A percentile compares a stretch with the other conserved stretches of the same genome.
These are phyloP conservation scores for Euproctis similis DNA, from an alignment of 2,888 invertebrate genomes.

Conservation along the genomic window DNA sequence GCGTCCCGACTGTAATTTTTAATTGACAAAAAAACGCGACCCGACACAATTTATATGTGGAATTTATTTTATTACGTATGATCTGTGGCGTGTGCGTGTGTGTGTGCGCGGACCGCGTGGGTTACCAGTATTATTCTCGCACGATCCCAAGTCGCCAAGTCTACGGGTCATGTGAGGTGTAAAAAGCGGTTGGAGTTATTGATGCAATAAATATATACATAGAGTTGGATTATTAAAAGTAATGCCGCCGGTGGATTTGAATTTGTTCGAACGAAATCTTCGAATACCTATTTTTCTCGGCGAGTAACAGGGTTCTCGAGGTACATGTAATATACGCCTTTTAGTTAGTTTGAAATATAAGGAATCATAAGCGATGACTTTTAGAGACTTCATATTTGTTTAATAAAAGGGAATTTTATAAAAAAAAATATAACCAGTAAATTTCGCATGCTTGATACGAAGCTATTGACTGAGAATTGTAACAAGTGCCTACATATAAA, in stretches of 20 bases:
- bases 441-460: constrained; percentile 7
- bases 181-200: constrained; percentile 11
- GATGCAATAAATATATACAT: constrained; percentile 12
- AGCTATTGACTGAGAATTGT: constrained; percentile 16
- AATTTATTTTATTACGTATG: constrained; percentile 67
- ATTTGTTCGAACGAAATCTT: too few species aligned
- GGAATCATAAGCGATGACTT: too few species aligned
- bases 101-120: too few species aligned
- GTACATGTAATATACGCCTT: too few species aligned
- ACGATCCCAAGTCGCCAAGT: constrained; percentile 9
- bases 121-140: constrained; percentile 40
- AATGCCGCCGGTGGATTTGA: constrained; percentile 8
- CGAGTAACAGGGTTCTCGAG: too few species aligned
- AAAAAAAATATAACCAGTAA: too few species aligned
- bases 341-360: too few species aligned
- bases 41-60: constrained; percentile 61
- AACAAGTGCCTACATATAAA: constrained; percentile 10
- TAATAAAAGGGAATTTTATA: too few species aligned
- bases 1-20: constrained; percentile 62
- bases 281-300: too few species aligned
- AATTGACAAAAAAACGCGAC: constrained; percentile 71
- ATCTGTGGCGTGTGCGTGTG: constrained; percentile 41
- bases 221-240: constrained; percentile 7
- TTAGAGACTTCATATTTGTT: too few species aligned
- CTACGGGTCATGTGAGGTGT: constrained; percentile 14